Base-by-base conservation (phyloP, 1,140 invertebrate genomes). In the Drosophila biarmipes region DNA sequence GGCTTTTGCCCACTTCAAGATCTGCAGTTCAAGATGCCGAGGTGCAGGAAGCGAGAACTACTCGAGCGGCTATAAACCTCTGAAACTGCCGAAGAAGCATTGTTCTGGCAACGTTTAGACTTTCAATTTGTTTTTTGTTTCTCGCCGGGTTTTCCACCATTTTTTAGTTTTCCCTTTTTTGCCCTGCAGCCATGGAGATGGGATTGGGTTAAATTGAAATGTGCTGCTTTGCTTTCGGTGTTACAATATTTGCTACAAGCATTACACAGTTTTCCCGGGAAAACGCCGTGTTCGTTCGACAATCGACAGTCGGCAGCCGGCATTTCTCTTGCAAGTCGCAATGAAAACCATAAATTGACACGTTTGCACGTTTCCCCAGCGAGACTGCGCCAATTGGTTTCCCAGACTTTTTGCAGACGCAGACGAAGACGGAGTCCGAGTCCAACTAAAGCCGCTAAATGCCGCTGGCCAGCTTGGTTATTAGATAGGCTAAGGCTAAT, bases 331-430 rank as follows among this genome's bases (percentile, higher is more conserved):
- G 71, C 63, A 69, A 69, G 66, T 69, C 49, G 71, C 71, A 75
- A 75, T 76, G 72, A 67, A 71, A 76, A 77, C 73, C 72, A 76
- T 68, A 76, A 77, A 76, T 76, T 76, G 73, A 77, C 73, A 76
- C 73, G 73, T 76, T 76, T 76, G 73, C 73, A 76, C 73, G 73
- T 76, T 76, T 76, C 73, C 46, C 29, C 46, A 38, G 15, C 19
- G 64, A 69, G 63, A 56, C 66, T 38, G 42, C 49, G 63, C 63
- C 63, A 69, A 56, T 56, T 46, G 67, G 27, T 71, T 71, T 71
- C 67, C 64, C 67, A 71, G 67, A 71, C 67, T 56, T 35, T 43
- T 21, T 42, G 35, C 64, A 71, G 66, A 55, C 62, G 63, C 34
- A 67, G 62, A n/a, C 31, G 24, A 7, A n/a, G 38, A n/a, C n/a